These are phyloP conservation scores for Hipparchia sbordonii DNA, from an alignment of 2,888 invertebrate species.

Conservation along the genomic window DNA sequence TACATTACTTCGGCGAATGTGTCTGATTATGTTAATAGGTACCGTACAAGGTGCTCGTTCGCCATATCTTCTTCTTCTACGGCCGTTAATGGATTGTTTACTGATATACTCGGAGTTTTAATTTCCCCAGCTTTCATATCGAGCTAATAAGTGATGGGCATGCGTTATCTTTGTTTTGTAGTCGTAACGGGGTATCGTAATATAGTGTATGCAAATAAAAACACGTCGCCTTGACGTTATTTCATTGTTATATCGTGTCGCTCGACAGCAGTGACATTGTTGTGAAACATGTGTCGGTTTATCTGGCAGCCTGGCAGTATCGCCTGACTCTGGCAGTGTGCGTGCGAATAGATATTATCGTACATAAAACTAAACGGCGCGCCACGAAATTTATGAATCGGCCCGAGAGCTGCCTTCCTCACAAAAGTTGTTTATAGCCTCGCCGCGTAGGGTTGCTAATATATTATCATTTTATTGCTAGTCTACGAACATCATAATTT, in stretches of 20 bases:
- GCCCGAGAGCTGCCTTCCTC: slow-evolving; percentile 76
- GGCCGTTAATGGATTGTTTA: slow-evolving; percentile 74
- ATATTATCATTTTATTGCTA: slow-evolving; percentile 67
- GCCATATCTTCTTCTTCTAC: slow-evolving; percentile 63
- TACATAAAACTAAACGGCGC: slow-evolving; percentile 78
- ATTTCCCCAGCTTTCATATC: slow-evolving; percentile 49
- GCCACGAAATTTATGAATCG: slow-evolving; percentile 79
- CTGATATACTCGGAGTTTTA: slow-evolving; percentile 53
- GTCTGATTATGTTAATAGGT: slow-evolving; percentile 77
- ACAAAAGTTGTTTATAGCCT: slow-evolving; percentile 78
- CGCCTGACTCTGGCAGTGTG: slow-evolving; percentile 47
- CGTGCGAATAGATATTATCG: slow-evolving; percentile 76
- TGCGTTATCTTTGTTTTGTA: slow-evolving; percentile 35
- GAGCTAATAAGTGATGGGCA: slow-evolving; percentile 52
- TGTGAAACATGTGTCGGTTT: slow-evolving; percentile 45
- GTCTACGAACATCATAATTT: slow-evolving; percentile 70
- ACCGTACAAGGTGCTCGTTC: slow-evolving; percentile 62
- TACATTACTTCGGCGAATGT: slow-evolving; percentile 78
- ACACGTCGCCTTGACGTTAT: slow-evolving; percentile 10
- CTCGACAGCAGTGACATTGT: slow-evolving; percentile 44
- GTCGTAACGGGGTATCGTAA: slow-evolving; percentile 2
- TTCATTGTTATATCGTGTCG: slow-evolving; percentile 41
- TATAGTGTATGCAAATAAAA: not conserved
- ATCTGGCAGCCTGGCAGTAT: slow-evolving; percentile 34
- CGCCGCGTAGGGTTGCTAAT: slow-evolving; percentile 70